A percentile compares a stretch with the other conserved stretches of the same genome.
phyloP scores from a whole-genome alignment of 2,888 invertebrate genomes.

The Linnaemya tessellans region DNA sequence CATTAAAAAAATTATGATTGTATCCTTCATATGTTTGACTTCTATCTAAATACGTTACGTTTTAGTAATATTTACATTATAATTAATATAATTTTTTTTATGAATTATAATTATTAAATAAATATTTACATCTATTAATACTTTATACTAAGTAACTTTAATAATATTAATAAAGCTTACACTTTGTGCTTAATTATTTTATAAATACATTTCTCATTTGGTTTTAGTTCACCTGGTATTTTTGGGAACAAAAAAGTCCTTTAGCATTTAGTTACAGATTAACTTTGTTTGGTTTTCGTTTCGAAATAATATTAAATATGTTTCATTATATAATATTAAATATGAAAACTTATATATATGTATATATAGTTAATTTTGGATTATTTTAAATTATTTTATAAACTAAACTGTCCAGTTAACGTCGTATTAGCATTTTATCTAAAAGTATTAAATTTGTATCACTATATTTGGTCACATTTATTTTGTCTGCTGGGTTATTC shows the following conservation, averaged over 20 bases:
- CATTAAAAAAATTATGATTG: slow-evolving; percentile 60
- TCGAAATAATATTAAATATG: background rate
- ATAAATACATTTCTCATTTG: slow-evolving; percentile 36
- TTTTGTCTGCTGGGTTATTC: slow-evolving; percentile 85
- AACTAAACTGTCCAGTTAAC: slow-evolving; percentile 72
- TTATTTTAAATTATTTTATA: slow-evolving; percentile 10
- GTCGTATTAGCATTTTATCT: slow-evolving; percentile 79
- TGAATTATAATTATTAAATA: slow-evolving; percentile 60
- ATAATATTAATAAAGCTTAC: slow-evolving; percentile 63
- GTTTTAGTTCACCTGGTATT: slow-evolving; percentile 4
- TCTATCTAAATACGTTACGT: slow-evolving; percentile 76
- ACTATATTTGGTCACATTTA: slow-evolving; percentile 85
- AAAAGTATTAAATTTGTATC: slow-evolving; percentile 86
- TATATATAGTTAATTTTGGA: background rate
- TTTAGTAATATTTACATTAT: slow-evolving; percentile 51
- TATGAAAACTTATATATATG: background rate
- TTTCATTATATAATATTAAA: background rate
- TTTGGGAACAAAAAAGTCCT: background rate
- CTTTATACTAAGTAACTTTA: slow-evolving; percentile 40
- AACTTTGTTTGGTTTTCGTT: slow-evolving; percentile 2
- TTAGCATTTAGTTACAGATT: background rate
- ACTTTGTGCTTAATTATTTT: slow-evolving; percentile 64
- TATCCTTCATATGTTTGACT: slow-evolving; percentile 72
- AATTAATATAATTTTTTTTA: background rate
- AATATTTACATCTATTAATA: slow-evolving; percentile 69